Base-by-base conservation (phyloP, 2,113 vertebrate genomes). In the Pelmatolapia mariae region DNA sequence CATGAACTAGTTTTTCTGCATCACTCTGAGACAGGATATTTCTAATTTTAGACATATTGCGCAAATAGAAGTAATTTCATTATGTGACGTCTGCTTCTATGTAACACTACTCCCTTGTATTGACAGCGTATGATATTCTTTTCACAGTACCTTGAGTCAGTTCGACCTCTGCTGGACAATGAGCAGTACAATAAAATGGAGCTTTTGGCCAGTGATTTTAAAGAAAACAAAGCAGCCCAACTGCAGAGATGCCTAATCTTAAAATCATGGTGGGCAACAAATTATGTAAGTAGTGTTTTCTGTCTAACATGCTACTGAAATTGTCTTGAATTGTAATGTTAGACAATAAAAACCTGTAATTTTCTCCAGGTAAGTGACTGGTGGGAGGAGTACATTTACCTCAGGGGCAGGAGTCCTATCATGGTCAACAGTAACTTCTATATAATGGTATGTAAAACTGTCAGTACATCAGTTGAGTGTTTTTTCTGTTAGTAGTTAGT, bases 351-450 rank as follows among this genome's bases (percentile, higher is more conserved):
- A 45, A 26, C n/a, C 0, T 53, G 16, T 50, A 19, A 22, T 83
- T 26, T 83, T 80, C 45, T 88, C 1, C 36, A 96, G 95, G 96
- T 96, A 61, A 93, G 95, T 85, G 96, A 97, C 86, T 97, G 97
- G 97, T 97, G 97, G 97, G 97, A 97, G 87, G 95, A 99, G 59
- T 99, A 98, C 82, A 93, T 99, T 92, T 99, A 99, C 94, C 97
- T 99, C 16, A 96, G 97, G 3, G 94, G 98, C 83, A 95, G 98
- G 31, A 91, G 93, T 73, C 98, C 98, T 1, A 94, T 99, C 91
- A 98, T 99, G 98, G 98, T 99, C 88, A 99, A 99, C 96, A 99
- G 98, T 94, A 99, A 99, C 96, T 99, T 98, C 89, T 99, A 99
- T 1, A 94, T 95, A 59, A 99, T 98, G 98, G 98, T 99, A 89